These are phyloP conservation scores for Battus philenor DNA, from an alignment of 1,140 invertebrate genomes.

Conservation along the genomic window DNA sequence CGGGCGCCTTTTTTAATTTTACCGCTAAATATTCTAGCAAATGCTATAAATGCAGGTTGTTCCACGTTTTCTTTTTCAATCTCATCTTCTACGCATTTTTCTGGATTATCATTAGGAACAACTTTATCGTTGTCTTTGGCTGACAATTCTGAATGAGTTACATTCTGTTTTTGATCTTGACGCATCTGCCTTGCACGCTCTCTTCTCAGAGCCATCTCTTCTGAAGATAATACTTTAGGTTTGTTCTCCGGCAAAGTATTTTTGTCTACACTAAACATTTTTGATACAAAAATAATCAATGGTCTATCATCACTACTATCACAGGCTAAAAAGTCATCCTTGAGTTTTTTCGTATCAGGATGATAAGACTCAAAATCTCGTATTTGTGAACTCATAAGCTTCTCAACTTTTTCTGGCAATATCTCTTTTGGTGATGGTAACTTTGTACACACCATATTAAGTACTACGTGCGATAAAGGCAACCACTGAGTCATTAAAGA, in stretches of 20 bases:
- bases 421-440: conserved; percentile 89
- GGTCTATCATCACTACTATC: conserved; percentile 80
- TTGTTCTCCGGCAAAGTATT: conserved; percentile 84
- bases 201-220: conserved; percentile 84
- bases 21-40: conserved; percentile 96
- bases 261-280: conserved; percentile 92
- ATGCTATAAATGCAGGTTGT: conserved; percentile 90
- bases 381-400: conserved; percentile 83
- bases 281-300: conserved; percentile 94
- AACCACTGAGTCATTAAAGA: conserved; percentile 93
- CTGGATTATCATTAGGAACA: conserved; percentile 37
- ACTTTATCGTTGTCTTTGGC: conserved; percentile 70
- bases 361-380: conserved; percentile 83
- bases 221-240: conserved; percentile 82
- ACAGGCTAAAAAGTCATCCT: conserved; percentile 86
- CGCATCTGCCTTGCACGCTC: conserved; percentile 82
- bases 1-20: conserved; percentile 85
- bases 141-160: conserved; percentile 71
- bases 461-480: conserved; percentile 86
- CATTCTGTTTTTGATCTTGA: conserved; percentile 73
- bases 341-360: conserved; percentile 82
- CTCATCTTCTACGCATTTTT: conserved; percentile 44
- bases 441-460: conserved; percentile 88
- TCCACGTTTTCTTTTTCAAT: conserved; percentile 60
- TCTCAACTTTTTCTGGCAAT: conserved; percentile 84